Evolutionary conservation across 2,797 vertebrate genomes (phyloP), one percentile per base, ranked within the genome.

Genomic region (Dendrocincla tyrannina): DNA sequence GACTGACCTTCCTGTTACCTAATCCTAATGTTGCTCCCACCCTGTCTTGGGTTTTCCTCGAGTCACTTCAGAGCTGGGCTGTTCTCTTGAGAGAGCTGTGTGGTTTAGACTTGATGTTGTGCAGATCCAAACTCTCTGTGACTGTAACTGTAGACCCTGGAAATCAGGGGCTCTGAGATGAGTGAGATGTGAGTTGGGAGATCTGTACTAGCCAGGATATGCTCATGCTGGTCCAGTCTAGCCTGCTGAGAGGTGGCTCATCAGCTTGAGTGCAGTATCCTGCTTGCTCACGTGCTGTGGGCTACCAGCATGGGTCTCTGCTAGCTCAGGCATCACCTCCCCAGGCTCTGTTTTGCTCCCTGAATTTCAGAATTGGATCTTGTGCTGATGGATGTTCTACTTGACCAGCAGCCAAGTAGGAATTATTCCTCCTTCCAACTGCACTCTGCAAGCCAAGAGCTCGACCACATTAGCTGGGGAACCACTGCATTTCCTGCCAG

Each of bases 401-500:
- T 88, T 96, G 92, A 93, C 85, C 66, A 42, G 89, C 95, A 88
- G 95, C 95, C 95, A 94, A 85, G 91, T 63, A 86, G 5, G 52
- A 96, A 92, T 81, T 93, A 87, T 55, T 93, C 50, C 89, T 88
- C 82, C 47, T 96, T 91, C 94, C 95, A 95, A 23, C 58, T 46
- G 22, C 92, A 37, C 55, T 4, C 62, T 81, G 79, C 63, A 66
- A 95, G 96, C 92, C 95, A 97, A 92, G 88, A 94, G 69, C 87
- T 80, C 75, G 13, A 94, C 91, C 94, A 81, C 95, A 94, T 93
- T 28, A 91, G 74, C 89, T 52, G 18, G 94, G 79, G 92, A 97
- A 88, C 62, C 89, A 86, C 91, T 84, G 89, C 2, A 11, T 88
- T 94, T 95, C 93, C 92, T 94, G 89, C 89, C 95, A 96, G 95